Percentiles rank a stretch among this genome's conserved stretches.
Evolutionary conservation across 2,797 vertebrate species (phyloP).

Genomic region (Catharus ustulatus): DNA sequence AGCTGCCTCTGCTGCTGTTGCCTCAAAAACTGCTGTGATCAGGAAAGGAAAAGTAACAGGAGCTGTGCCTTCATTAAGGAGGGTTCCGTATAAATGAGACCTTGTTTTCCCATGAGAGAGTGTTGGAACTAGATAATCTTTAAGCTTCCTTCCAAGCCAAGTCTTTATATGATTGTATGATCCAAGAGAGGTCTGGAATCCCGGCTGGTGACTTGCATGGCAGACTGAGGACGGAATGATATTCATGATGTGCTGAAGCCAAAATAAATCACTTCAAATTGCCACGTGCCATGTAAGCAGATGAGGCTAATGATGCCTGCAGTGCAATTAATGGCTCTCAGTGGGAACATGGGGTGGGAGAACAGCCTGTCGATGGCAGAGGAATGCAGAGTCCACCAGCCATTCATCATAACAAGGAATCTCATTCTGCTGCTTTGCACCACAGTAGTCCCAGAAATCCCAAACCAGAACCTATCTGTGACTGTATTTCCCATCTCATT

Average conservation of each 20-base stretch:
- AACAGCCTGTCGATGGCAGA: not conserved
- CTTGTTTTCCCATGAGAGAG: not conserved
- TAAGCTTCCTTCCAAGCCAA: not conserved
- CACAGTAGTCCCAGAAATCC: not conserved
- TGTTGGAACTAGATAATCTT: not conserved
- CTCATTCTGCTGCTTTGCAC: not conserved
- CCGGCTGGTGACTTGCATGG: accelerated
- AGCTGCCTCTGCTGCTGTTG: not conserved
- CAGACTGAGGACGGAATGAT: not conserved
- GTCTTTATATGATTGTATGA: not conserved
- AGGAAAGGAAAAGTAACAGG: not conserved
- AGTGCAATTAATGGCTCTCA: not conserved
- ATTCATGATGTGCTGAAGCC: not conserved
- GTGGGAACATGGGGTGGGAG: not conserved
- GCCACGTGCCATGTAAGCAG: not conserved
- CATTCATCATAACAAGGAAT: not conserved
- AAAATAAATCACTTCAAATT: not conserved
- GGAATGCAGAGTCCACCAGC: not conserved
- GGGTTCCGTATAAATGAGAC: not conserved
- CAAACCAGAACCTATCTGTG: not conserved
- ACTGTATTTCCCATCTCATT: not conserved
- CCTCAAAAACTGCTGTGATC: not conserved
- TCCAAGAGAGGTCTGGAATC: not conserved
- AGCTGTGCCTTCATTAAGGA: not conserved
- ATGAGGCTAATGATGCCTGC: not conserved